Evolutionary conservation across 1,140 invertebrate genomes (phyloP), one percentile per base, ranked within the genome.

Genomic region (Brachionus angularis): DNA sequence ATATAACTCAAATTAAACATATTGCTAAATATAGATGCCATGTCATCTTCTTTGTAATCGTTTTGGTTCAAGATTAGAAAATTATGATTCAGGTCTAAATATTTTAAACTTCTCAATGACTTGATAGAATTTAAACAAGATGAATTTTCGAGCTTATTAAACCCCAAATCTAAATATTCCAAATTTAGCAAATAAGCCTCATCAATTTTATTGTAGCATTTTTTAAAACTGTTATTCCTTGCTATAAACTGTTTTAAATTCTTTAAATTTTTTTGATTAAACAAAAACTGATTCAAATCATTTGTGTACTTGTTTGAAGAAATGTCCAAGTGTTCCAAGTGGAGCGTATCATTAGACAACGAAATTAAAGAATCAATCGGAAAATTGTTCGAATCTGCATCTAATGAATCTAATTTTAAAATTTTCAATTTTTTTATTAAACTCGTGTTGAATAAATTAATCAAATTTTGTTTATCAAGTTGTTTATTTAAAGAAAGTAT

Each of bases 271-370:
- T 55, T 8, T 21, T 55, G 8, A 33, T 31, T 16, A 14, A 55
- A 7, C 23, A 67, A 67, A 67, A 67, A 50, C 47, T 46, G 7
- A 27, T 67, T 67, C 23, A 67, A 33, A 21, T 67, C 62, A 18
- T 27, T 29, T 16, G 42, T 21, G 42, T 29, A 67, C 18, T 1
- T 21, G 18, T 67, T 67, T 18, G 14, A 7, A 16, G n/a, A 3
- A 3, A 67, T 14, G 47, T 67, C 62, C 12, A 67, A 14, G 29
- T 34, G 33, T 25, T 47, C 29, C 12, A 67, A 12, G 2, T n/a
- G 3, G 10, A 58, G 25, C 10, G 5, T 67, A 7, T 14, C 16
- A 47, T 47, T 67, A 10, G 18, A 21, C 3, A 8, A n/a, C 4
- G 62, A 27, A 0, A 67, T 8, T 18, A 67, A 21, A 18, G 34